Evolutionary conservation across 2,888 invertebrate species (phyloP), one percentile per base, ranked within the genome.

Genomic region (Ariolimax columbianus): DNA sequence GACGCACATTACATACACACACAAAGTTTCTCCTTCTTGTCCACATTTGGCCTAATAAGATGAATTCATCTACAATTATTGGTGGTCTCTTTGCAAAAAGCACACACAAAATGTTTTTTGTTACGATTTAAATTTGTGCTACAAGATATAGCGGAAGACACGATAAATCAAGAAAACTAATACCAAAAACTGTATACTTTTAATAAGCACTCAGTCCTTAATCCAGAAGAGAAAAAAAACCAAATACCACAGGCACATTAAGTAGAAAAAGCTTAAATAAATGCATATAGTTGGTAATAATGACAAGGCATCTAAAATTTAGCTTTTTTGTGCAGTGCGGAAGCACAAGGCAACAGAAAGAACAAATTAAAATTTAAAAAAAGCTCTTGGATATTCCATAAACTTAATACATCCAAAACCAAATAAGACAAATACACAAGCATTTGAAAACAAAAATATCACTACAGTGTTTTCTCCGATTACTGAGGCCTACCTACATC

Each of bases 211-310:
- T 68, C 23, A 36, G 14, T 38, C 36, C 36, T 68, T 68, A 36
- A 68, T 23, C 17, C 9, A 36, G 19, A 36, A 17, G 23, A 68
- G 36, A 73, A 40, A 40, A n/a, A 43, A 43, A 40, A 6, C 73
- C n/a, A 14, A 40, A 70, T 43, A 17, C 40, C 0, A 17, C n/a
- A 72, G 23, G 40, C 26, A 55, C 23, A 40, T 38, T 19, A 73
- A 43, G 14, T 43, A 73, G 43, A 43, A 73, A 73, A 73, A 43
- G n/a, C 73, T 26, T 43, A 40, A 73, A 73, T 73, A 73, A 73
- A 73, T 73, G 73, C 43, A 43, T 40, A 40, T n/a, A 38, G 40
- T 72, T 40, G 9, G 23, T 40, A 72, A 72, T 40, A 40, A 66
- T 66, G 33, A 33, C 30, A 66, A 33, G 66, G 66, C 30, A 33